A percentile compares a stretch with the other conserved stretches of the same genome.
Evolutionary conservation across 2,113 vertebrate genomes (phyloP).

Genomic region (Diphyllodes magnificus): DNA sequence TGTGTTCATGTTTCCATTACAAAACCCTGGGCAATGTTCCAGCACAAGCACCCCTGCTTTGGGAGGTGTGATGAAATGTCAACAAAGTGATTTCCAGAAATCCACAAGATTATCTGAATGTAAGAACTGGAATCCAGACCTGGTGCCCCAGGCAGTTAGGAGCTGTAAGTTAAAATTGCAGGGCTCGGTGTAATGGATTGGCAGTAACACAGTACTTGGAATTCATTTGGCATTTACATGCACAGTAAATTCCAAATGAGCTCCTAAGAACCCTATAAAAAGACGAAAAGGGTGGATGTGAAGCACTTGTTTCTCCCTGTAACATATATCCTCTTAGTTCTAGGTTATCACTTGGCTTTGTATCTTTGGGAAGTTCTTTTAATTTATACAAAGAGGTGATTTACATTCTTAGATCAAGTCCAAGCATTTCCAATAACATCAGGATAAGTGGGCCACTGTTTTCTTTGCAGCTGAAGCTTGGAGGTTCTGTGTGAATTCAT

Average conservation of each 20-base stretch:
- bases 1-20: not conserved
- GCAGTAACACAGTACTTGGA: not conserved
- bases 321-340: not conserved
- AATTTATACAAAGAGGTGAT: not conserved
- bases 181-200: slow-evolving; percentile 12
- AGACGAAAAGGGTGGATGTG: not conserved
- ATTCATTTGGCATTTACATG: slow-evolving; percentile 53
- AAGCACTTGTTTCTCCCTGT: not conserved
- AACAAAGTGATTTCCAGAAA: not conserved
- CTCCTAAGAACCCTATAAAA: slow-evolving; percentile 37
- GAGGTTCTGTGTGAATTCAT: not conserved
- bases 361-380: not conserved
- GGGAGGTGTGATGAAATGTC: not conserved
- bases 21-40: not conserved
- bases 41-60: not conserved
- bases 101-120: not conserved
- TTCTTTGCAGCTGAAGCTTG: not conserved
- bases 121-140: not conserved
- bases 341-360: not conserved
- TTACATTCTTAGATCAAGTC: not conserved
- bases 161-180: slow-evolving; percentile 7
- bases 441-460: not conserved
- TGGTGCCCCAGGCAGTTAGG: not conserved
- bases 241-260: slow-evolving; percentile 52
- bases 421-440: not conserved